Evolutionary conservation across 2,113 vertebrate species (phyloP).

Genomic region (Ptychochromis oligacanthus): DNA sequence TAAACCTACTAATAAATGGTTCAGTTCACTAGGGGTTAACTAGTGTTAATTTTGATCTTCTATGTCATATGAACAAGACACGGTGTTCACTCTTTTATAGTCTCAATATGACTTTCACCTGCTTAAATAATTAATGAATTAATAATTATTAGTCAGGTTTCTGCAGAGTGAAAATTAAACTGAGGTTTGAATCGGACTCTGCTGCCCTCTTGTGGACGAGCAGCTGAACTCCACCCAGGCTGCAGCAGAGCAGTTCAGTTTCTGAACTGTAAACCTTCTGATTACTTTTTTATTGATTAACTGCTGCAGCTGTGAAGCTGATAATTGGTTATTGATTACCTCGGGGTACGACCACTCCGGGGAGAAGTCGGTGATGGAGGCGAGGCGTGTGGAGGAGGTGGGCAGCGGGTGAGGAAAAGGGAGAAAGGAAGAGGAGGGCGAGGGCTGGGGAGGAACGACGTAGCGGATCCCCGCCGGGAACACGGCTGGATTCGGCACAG

Average conservation of each 20-base stretch:
- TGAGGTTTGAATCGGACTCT: background rate
- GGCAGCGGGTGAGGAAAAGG: constrained; percentile 58
- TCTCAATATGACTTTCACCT: background rate
- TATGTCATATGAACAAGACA: too few species aligned
- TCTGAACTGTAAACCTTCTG: background rate
- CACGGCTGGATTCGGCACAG: background rate
- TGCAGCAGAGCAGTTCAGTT: accelerated
- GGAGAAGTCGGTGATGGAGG: constrained; percentile 89
- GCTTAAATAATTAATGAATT: background rate
- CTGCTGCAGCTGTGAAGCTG: background rate
- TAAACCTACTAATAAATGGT: too few species aligned
- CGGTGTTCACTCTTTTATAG: background rate
- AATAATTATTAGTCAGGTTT: background rate
- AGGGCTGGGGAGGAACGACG: constrained; percentile 71
- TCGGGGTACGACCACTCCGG: constrained; percentile 93
- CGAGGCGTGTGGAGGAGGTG: constrained; percentile 53
- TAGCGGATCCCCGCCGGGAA: constrained; percentile 68
- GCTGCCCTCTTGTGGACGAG: background rate
- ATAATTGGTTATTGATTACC: constrained; percentile 67
- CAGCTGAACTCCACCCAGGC: background rate
- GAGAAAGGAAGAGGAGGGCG: constrained; percentile 69
- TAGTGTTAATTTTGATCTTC: too few species aligned
- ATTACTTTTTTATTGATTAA: background rate
- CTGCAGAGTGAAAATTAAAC: too few species aligned
- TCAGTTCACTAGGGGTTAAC: too few species aligned